phyloP scores from a whole-genome alignment of 2,113 vertebrate species.

The Mustelus asterias region DNA sequence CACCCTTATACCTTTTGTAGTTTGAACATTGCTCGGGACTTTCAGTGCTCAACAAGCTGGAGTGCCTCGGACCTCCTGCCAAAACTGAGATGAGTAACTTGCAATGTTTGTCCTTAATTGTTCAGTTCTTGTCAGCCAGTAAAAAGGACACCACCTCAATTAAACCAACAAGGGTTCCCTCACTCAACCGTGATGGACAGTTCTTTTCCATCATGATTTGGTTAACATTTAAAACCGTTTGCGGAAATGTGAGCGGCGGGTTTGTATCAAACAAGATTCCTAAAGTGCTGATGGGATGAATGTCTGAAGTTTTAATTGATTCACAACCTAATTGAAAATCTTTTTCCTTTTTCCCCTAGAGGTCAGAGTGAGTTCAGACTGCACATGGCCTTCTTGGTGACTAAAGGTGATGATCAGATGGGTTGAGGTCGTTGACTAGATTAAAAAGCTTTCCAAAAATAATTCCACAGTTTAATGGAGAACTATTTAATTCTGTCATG shows the following conservation, averaged over 20 bases:
- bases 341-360: conserved; percentile 37
- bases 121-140: conserved; percentile 3
- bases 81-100: neutral
- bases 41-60: neutral
- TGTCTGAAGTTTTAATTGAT: conserved; percentile 44
- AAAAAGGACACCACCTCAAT: neutral
- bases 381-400: conserved; percentile 29
- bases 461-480: conserved; percentile 35
- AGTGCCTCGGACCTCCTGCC: neutral
- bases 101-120: neutral
- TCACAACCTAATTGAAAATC: conserved; percentile 46
- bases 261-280: conserved; percentile 60
- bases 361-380: neutral
- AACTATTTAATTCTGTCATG: conserved; percentile 37
- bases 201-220: conserved; percentile 55
- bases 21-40: neutral
- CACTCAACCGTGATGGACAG: conserved; percentile 48
- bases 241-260: conserved; percentile 49
- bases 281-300: conserved; percentile 46
- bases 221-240: conserved; percentile 79
- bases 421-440: conserved; percentile 26
- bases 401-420: conserved; percentile 22
- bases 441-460: conserved; percentile 37
- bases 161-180: neutral
- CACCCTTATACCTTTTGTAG: neutral